Conservation (phyloP, 2,888 invertebrate species). For the Caenorhabditis sp. region DNA sequence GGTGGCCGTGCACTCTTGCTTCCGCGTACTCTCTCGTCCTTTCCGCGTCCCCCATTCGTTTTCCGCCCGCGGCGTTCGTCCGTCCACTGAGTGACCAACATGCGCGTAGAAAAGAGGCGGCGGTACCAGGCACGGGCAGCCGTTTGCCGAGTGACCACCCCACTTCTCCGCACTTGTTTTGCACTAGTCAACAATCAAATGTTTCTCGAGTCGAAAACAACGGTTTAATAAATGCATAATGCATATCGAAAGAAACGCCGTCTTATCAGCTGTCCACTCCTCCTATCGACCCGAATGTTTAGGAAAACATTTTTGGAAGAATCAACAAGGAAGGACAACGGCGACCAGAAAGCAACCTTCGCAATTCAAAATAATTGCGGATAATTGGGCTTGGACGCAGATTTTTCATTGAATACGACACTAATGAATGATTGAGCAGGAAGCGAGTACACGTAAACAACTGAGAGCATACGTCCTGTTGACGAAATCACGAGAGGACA, state of each 20-base stretch:
- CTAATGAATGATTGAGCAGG: slow-evolving; percentile 18
- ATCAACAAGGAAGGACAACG: not conserved
- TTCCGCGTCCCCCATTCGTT: slow-evolving; percentile 57
- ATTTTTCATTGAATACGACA: slow-evolving; percentile 11
- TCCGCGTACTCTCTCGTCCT: slow-evolving; percentile 38
- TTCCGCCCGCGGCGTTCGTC: slow-evolving; percentile 52
- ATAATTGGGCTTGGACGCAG: slow-evolving; percentile 2
- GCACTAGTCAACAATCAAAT: slow-evolving; percentile 66
- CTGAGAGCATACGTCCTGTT: slow-evolving; percentile 17
- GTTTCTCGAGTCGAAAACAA: slow-evolving; percentile 61
- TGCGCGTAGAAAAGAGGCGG: slow-evolving; percentile 50
- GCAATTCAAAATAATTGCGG: slow-evolving; percentile 6
- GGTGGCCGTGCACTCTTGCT: slow-evolving; percentile 38
- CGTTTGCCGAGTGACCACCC: slow-evolving; percentile 63
- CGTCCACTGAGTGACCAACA: slow-evolving; percentile 51
- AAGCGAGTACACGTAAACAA: slow-evolving; percentile 1
- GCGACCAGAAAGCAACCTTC: not conserved
- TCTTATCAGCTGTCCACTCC: slow-evolving; percentile 58
- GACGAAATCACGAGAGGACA: not conserved
- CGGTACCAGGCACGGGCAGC: slow-evolving; percentile 62
- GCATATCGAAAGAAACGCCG: slow-evolving; percentile 43
- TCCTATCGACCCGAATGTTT: slow-evolving; percentile 19
- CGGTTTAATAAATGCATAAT: slow-evolving; percentile 61
- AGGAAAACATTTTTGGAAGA: slow-evolving; percentile 19
- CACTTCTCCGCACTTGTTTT: slow-evolving; percentile 67